These are phyloP conservation scores for Ellobium chinense DNA, from an alignment of 2,888 invertebrate species.

Conservation along the genomic window DNA sequence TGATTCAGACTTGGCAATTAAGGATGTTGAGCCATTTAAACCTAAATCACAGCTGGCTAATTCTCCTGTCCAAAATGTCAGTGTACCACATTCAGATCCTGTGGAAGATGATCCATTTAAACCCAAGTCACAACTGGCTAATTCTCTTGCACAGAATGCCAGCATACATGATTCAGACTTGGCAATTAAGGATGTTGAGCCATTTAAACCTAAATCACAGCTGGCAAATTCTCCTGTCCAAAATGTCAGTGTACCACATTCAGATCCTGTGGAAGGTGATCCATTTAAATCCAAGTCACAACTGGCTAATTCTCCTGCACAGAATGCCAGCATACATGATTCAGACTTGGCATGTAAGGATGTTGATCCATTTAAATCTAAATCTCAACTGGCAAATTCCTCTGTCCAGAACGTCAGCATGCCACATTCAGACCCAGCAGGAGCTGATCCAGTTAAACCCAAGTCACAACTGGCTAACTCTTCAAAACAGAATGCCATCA, in stretches of 20 bases:
- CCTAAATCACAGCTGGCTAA: slow-evolving; percentile 36
- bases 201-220: slow-evolving; percentile 32
- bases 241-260: neutral
- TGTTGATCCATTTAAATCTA: slow-evolving; percentile 29
- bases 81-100: neutral
- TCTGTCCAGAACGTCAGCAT: neutral
- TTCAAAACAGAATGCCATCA: no score
- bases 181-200: neutral
- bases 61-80: slow-evolving; percentile 19
- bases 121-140: neutral
- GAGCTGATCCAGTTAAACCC: neutral
- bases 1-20: neutral
- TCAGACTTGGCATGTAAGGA: neutral
- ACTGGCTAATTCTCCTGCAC: neutral
- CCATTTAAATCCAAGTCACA: neutral
- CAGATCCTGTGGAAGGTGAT: neutral
- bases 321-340: neutral
- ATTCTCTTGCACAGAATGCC: neutral
- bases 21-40: slow-evolving; percentile 13
- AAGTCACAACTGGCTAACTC: no score
- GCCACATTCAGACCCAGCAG: neutral
- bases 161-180: neutral
- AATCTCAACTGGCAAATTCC: slow-evolving; percentile 33
- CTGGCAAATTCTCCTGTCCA: slow-evolving; percentile 37
- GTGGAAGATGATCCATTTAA: neutral